Percentiles rank a stretch among this genome's conserved stretches.
Evolutionary conservation across 2,113 vertebrate species (phyloP).

Genomic region (Platysternon megacephalum): DNA sequence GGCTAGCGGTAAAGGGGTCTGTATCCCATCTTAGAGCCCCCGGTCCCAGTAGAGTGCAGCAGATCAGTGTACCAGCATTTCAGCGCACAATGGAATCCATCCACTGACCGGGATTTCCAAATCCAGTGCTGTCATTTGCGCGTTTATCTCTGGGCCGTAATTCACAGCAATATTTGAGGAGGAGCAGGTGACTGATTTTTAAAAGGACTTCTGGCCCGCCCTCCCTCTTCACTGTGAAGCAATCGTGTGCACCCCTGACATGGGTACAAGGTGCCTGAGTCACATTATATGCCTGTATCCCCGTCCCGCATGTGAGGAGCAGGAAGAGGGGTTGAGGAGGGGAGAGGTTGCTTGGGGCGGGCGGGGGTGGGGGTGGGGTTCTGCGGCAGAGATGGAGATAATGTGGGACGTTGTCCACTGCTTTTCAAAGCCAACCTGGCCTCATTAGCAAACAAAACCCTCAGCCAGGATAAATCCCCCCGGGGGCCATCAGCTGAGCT

Average conservation of each 20-base stretch:
- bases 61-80: not conserved
- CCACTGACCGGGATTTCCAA: not conserved
- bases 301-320: not conserved
- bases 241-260: not conserved
- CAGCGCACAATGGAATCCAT: not conserved
- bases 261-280: not conserved
- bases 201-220: not conserved
- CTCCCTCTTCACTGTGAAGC: not conserved
- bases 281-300: not conserved
- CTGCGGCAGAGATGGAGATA: not conserved
- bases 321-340: not conserved
- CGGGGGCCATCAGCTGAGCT: not conserved
- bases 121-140: not conserved
- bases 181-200: not conserved
- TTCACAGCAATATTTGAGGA: not conserved
- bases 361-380: rapidly evolving
- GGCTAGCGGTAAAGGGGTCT: not conserved
- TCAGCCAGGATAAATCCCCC: not conserved
- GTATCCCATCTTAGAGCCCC: not conserved
- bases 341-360: not conserved
- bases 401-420: not conserved
- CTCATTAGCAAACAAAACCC: not conserved
- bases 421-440: not conserved
- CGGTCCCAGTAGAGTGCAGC: not conserved
- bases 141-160: not conserved